A percentile compares a stretch with the other conserved stretches of the same genome.
phyloP scores from a whole-genome alignment of 2,113 vertebrate species.

The Papio anubis region DNA sequence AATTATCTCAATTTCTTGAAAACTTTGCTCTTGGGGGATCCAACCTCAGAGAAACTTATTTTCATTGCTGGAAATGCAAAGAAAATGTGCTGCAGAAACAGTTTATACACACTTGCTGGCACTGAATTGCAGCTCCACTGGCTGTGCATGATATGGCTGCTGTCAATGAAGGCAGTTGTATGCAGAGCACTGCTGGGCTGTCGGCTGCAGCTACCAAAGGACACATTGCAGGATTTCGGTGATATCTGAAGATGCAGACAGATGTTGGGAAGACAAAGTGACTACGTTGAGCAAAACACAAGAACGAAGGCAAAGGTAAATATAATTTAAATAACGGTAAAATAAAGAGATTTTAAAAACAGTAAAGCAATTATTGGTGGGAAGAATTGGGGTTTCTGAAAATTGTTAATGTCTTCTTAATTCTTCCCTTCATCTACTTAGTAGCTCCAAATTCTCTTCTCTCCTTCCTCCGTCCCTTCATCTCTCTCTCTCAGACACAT shows the following conservation, averaged over 20 bases:
- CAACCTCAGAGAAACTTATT: neutral
- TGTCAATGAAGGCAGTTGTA: neutral
- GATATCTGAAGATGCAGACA: neutral
- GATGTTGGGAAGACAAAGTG: conserved; percentile 32
- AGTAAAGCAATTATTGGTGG: neutral
- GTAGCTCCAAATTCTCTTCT: neutral
- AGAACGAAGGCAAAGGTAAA: conserved; percentile 76
- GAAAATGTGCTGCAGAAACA: neutral
- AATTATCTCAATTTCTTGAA: neutral
- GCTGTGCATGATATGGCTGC: neutral
- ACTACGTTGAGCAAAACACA: neutral
- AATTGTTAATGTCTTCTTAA: neutral
- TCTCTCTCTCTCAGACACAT: neutral
- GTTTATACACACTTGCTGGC: neutral
- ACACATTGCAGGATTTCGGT: neutral
- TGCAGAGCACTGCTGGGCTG: neutral
- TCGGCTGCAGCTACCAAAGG: neutral
- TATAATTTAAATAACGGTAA: neutral
- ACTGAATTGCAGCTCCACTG: neutral
- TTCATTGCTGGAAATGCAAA: neutral
- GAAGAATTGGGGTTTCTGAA: neutral
- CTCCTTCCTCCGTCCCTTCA: neutral
- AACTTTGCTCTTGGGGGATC: neutral
- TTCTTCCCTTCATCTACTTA: neutral
- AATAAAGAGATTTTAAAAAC: neutral